Evolutionary conservation across 1,140 invertebrate genomes (phyloP).

Genomic region (Rhizoglyphus robini): DNA sequence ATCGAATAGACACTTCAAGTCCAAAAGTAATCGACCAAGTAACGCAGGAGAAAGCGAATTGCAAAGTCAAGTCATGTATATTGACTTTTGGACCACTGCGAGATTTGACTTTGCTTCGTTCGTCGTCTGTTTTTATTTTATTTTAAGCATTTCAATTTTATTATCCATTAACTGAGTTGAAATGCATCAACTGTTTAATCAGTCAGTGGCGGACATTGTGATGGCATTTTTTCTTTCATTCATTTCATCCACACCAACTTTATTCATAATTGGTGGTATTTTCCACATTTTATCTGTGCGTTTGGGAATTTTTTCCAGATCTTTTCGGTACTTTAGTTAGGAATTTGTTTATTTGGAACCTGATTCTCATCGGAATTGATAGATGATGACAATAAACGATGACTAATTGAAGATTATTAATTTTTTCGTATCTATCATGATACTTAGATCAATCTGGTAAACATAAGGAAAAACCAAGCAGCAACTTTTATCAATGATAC

Average conservation of each 20-base stretch:
- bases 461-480: constrained; percentile 26
- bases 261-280: constrained; percentile 34
- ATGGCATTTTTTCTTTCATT: constrained; percentile 37
- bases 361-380: constrained; percentile 35
- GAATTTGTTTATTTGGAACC: constrained; percentile 35
- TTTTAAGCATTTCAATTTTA: too few relatives aligned
- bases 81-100: too few relatives aligned
- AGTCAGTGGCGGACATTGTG: constrained; percentile 34
- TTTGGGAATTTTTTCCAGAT: constrained; percentile 34
- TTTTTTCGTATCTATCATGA: too few relatives aligned
- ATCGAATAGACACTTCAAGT: too few relatives aligned
- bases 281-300: constrained; percentile 33
- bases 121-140: too few relatives aligned
- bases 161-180: constrained; percentile 32
- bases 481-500: too few relatives aligned
- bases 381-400: too few relatives aligned
- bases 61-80: too few relatives aligned
- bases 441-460: constrained; percentile 34
- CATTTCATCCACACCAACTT: constrained; percentile 36
- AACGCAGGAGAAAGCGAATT: too few relatives aligned
- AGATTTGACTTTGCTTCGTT: too few relatives aligned
- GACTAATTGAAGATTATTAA: too few relatives aligned
- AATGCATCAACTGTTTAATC: constrained; percentile 34
- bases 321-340: constrained; percentile 33
- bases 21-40: too few relatives aligned